A percentile compares a stretch with the other conserved stretches of the same genome.
These are phyloP conservation scores for Solen grandis DNA, from an alignment of 1,140 invertebrate genomes.

Conservation along the genomic window DNA sequence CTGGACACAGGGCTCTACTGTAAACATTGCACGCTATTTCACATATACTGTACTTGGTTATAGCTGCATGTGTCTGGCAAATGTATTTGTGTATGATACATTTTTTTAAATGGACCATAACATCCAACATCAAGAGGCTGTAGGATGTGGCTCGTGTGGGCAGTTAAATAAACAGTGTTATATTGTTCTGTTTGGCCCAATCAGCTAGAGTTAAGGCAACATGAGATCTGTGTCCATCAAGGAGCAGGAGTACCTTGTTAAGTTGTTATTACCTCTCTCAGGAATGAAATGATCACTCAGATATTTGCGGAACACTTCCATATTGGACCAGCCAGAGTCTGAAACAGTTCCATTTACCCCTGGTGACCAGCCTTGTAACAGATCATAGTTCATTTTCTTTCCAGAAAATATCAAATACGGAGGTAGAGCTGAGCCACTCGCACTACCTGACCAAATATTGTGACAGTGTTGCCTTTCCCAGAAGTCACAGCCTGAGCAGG, in stretches of 20 bases:
- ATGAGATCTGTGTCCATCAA: too few relatives aligned
- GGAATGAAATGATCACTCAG: slow-evolving; percentile 17
- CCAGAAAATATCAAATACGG: slow-evolving; percentile 79
- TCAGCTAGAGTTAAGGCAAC: slow-evolving; percentile 18
- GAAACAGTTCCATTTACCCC: too few relatives aligned
- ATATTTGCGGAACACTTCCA: slow-evolving; percentile 17
- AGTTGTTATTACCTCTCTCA: neutral
- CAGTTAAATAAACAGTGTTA: slow-evolving; percentile 29
- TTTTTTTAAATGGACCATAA: slow-evolving; percentile 28
- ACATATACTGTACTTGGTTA: too few relatives aligned
- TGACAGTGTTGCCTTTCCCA: slow-evolving; percentile 78
- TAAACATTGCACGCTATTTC: too few relatives aligned
- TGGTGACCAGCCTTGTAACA: slow-evolving; percentile 29
- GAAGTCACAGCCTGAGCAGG: slow-evolving; percentile 73
- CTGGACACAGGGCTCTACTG: too few relatives aligned
- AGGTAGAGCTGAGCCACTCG: slow-evolving; percentile 71
- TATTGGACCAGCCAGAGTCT: slow-evolving; percentile 51
- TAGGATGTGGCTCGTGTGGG: slow-evolving; percentile 5
- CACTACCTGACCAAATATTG: slow-evolving; percentile 76
- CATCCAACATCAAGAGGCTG: slow-evolving; percentile 33
- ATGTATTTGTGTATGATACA: too few relatives aligned
- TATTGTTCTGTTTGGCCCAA: slow-evolving; percentile 14
- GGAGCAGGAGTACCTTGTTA: neutral
- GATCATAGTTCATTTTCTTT: slow-evolving; percentile 8
- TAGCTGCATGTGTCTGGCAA: too few relatives aligned